Evolutionary conservation across 2,113 vertebrate species (phyloP), one percentile per base, ranked within the genome.

Genomic region (Martes martes): DNA sequence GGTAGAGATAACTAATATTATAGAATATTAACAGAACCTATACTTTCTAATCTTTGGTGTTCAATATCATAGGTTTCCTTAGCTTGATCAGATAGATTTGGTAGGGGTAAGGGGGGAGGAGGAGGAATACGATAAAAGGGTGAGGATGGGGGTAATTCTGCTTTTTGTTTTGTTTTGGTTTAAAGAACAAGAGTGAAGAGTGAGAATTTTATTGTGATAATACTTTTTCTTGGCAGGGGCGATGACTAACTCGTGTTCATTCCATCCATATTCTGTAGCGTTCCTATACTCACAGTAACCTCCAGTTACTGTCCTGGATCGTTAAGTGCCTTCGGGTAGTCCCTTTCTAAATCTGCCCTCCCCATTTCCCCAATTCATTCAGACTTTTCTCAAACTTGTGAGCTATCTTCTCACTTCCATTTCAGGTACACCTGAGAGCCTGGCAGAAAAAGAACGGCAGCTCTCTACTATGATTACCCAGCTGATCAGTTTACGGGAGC

Each of bases 391-490:
- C 93, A 96, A 93, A 95, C 94, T 96, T 98, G 98, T 98, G 98
- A 98, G 78, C 59, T 97, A 3, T 98, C 73, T 97, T 95, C 97
- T 98, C 11, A 31, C 91, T 98, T 98, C 76, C 95, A 71, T 87
- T 96, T 96, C 98, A 99, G 99, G 99, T 98, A 99, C 99, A 97
- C 99, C 99, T 80, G 99, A 99, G 99, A 99, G 99, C 98, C 99
- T 99, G 98, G 99, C 99, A 92, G 99, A 99, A 98, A 99, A 99
- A 98, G 99, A 99, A 92, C 99, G 99, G 96, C 99, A 99, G 98
- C 99, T 99, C 99, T 99, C 99, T 74, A 99, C 99, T 50, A 99
- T 99, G 99, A 99, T 99, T 98, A 99, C 99, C 93, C 99, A 99
- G 99, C 99, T 99, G 98, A 99, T 99, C 99, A 99, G 99, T 98